These are phyloP conservation scores for Electrona antarctica DNA, from an alignment of 2,113 vertebrate genomes.

Conservation along the genomic window DNA sequence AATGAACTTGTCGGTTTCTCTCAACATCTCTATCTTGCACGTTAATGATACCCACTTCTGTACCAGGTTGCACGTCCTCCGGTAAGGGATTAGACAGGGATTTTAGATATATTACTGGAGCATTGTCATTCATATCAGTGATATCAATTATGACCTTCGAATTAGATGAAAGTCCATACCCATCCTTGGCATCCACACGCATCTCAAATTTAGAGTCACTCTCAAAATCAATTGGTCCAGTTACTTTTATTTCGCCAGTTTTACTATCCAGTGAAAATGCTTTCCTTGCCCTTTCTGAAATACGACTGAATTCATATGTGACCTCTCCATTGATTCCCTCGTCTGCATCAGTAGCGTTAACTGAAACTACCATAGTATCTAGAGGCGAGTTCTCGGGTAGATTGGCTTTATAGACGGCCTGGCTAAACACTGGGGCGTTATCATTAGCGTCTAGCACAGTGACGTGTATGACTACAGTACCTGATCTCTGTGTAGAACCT, in stretches of 20 bases:
- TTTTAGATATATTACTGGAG: slow-evolving; percentile 66
- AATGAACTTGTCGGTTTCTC: slow-evolving; percentile 66
- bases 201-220: slow-evolving; percentile 63
- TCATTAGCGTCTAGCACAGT: slow-evolving; percentile 72
- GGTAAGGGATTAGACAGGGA: slow-evolving; percentile 68
- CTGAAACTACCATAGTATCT: slow-evolving; percentile 36
- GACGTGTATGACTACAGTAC: slow-evolving; percentile 59
- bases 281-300: slow-evolving; percentile 55
- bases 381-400: slow-evolving; percentile 33
- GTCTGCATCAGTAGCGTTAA: slow-evolving; percentile 75
- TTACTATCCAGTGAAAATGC: slow-evolving; percentile 63
- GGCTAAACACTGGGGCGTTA: slow-evolving; percentile 61
- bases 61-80: slow-evolving; percentile 68
- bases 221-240: slow-evolving; percentile 71
- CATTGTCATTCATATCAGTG: slow-evolving; percentile 79
- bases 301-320: slow-evolving; percentile 66
- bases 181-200: slow-evolving; percentile 71
- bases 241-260: slow-evolving; percentile 69
- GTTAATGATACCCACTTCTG: slow-evolving; percentile 79
- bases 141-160: slow-evolving; percentile 70
- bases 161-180: slow-evolving; percentile 56
- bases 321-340: slow-evolving; percentile 72
- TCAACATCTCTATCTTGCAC: slow-evolving; percentile 77
- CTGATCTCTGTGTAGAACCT: slow-evolving; percentile 62
- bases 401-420: slow-evolving; percentile 30